Percentiles rank a stretch among this genome's conserved stretches.
These are phyloP conservation scores for Enteromius afrohamiltoni DNA, from an alignment of 2,797 vertebrate genomes.

Conservation along the genomic window DNA sequence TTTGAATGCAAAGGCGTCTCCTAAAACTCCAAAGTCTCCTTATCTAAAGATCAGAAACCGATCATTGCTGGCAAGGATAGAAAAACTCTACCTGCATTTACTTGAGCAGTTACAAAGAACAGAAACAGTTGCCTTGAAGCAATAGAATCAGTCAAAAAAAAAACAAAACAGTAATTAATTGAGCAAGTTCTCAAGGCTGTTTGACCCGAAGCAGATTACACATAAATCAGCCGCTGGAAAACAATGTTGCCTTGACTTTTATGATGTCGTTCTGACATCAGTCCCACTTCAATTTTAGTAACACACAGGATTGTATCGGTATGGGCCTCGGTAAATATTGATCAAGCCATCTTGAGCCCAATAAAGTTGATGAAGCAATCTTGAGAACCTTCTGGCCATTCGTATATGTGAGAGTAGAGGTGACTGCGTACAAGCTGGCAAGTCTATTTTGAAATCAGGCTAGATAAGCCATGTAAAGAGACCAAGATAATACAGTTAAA, in stretches of 20 bases:
- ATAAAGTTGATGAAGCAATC: slow-evolving; percentile 27
- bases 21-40: not conserved
- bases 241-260: slow-evolving; percentile 9
- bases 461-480: slow-evolving; percentile 14
- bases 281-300: not conserved
- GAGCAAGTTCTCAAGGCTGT: not conserved
- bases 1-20: not conserved
- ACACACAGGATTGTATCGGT: not conserved
- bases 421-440: not conserved
- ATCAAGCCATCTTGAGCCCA: slow-evolving; percentile 4
- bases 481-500: slow-evolving; percentile 21
- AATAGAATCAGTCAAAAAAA: not conserved
- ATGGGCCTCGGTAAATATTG: slow-evolving; percentile 18
- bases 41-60: not conserved
- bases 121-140: slow-evolving; percentile 20
- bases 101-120: not conserved
- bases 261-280: slow-evolving; percentile 22
- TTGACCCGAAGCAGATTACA: not conserved
- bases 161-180: not conserved
- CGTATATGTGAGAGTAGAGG: slow-evolving; percentile 29
- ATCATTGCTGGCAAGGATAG: not conserved
- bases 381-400: not conserved
- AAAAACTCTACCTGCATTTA: not conserved
- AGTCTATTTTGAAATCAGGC: not conserved
- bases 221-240: slow-evolving; percentile 10